Evolutionary conservation across 2,113 vertebrate genomes (phyloP).

Genomic region (Chionis minor): DNA sequence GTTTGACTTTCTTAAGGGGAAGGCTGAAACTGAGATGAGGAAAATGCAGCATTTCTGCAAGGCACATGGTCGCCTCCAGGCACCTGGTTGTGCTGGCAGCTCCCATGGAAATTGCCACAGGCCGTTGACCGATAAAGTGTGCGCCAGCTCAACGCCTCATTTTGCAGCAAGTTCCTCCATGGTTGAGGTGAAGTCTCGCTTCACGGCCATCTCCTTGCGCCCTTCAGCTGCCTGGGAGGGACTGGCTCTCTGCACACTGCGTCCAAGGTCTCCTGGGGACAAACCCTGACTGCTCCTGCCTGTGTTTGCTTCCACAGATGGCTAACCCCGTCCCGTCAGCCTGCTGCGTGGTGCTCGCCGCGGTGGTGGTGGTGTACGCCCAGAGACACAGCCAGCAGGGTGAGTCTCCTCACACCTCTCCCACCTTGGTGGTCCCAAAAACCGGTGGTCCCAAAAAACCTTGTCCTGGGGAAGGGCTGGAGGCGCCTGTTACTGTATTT

Average conservation of each 20-base stretch:
- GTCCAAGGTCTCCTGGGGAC: neutral
- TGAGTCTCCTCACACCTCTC: constrained; percentile 73
- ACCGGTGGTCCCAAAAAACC: neutral
- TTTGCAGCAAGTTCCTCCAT: neutral
- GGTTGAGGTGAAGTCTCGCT: neutral
- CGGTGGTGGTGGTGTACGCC: constrained; percentile 86
- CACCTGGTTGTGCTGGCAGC: neutral
- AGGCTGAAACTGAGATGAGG: neutral
- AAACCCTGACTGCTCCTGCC: constrained; percentile 14
- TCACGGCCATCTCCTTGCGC: neutral
- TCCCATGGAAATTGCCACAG: neutral
- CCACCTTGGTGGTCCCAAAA: neutral
- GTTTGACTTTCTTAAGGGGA: neutral
- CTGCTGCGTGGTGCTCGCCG: constrained; percentile 90
- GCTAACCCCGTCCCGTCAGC: constrained; percentile 88
- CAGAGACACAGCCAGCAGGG: constrained; percentile 91
- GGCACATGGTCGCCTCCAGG: fast-evolving
- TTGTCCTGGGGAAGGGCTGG: neutral
- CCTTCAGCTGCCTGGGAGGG: fast-evolving
- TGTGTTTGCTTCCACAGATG: constrained; percentile 86
- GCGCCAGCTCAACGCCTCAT: fast-evolving
- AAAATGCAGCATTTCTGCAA: neutral
- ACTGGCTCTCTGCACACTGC: fast-evolving
- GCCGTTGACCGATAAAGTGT: fast-evolving
- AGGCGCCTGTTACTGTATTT: neutral